Percentiles rank a stretch among this genome's conserved stretches.
phyloP scores from a whole-genome alignment of 2,113 vertebrate species.

The Rhizomys pruinosus region DNA sequence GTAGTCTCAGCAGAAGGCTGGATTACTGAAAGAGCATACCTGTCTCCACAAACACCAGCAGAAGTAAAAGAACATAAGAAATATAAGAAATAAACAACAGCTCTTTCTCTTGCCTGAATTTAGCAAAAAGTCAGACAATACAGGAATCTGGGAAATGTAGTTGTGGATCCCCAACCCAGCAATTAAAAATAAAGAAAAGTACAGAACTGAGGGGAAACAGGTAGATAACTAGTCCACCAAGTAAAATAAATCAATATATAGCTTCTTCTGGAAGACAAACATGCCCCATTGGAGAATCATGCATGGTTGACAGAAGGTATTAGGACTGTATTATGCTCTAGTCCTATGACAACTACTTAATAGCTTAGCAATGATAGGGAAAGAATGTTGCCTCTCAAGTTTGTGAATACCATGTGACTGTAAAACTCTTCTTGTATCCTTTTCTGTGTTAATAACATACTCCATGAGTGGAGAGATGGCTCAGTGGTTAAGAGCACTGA shows the following conservation, averaged over 20 bases:
- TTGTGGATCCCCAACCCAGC: not conserved
- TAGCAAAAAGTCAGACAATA: not conserved
- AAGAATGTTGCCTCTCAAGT: not conserved
- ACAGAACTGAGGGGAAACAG: not conserved
- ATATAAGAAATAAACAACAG: not conserved
- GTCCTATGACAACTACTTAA: too few relatives aligned
- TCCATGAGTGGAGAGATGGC: too few relatives aligned
- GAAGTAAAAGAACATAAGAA: not conserved
- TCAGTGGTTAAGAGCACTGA: too few relatives aligned
- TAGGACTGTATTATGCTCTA: too few relatives aligned
- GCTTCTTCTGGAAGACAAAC: conserved; percentile 27
- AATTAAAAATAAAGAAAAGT: not conserved
- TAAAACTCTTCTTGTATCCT: not conserved
- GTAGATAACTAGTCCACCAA: not conserved
- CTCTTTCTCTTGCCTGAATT: not conserved
- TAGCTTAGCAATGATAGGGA: not conserved
- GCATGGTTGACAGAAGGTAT: not conserved
- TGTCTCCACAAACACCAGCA: not conserved
- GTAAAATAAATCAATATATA: not conserved
- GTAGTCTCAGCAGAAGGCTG: not conserved
- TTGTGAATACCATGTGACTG: not conserved
- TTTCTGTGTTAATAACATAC: not conserved
- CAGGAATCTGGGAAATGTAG: not conserved
- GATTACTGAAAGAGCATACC: not conserved
- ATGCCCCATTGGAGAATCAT: not conserved